A percentile compares a stretch with the other conserved stretches of the same genome.
Evolutionary conservation across 2,888 invertebrate genomes (phyloP).

Genomic region (Hydraecia micacea): DNA sequence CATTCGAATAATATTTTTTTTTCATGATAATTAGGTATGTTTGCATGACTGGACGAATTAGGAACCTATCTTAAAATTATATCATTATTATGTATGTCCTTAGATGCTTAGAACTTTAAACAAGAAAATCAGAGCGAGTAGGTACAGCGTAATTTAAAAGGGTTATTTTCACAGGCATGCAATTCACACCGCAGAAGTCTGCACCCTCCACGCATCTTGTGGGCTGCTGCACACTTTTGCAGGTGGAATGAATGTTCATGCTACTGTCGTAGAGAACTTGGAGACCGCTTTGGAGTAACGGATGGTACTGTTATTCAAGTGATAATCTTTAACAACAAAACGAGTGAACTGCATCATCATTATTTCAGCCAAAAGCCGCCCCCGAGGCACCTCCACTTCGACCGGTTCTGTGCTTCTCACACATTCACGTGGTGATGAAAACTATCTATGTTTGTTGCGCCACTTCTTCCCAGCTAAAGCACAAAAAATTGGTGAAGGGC

Average conservation of each 20-base stretch:
- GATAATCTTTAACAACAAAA: too few relatives aligned
- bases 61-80: neutral
- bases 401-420: too few relatives aligned
- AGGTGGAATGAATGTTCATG: neutral
- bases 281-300: too few relatives aligned
- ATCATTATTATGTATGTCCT: too few relatives aligned
- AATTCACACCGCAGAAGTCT: neutral
- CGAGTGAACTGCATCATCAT: neutral
- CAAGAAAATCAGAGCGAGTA: neutral
- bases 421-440: neutral
- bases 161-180: too few relatives aligned
- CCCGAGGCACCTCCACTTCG: too few relatives aligned
- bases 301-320: too few relatives aligned
- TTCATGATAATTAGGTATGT: neutral
- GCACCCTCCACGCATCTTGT: neutral
- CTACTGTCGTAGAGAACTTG: neutral
- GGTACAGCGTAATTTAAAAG: too few relatives aligned
- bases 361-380: too few relatives aligned
- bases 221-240: neutral
- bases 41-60: neutral
- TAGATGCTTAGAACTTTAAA: neutral
- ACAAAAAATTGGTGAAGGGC: too few relatives aligned
- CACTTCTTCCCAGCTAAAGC: too few relatives aligned
- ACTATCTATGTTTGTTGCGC: neutral
- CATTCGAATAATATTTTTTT: constrained; percentile 1